Conservation (phyloP, 2,888 invertebrate genomes). For the Diploptera punctata region DNA sequence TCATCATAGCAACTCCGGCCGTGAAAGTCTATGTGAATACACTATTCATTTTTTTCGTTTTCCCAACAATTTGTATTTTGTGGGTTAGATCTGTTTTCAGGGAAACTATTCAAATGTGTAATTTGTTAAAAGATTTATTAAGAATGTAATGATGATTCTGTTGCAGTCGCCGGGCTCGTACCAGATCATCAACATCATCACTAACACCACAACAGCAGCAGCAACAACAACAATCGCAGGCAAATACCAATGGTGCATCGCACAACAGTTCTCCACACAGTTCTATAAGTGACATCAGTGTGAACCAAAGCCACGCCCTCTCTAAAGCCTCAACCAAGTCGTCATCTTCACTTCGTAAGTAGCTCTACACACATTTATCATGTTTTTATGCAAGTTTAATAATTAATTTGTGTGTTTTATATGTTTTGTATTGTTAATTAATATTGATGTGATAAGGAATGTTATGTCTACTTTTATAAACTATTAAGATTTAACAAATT, state of each 20-base stretch:
- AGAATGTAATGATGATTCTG: not conserved
- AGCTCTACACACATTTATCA: constrained; percentile 21
- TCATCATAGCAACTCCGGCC: too few relatives aligned
- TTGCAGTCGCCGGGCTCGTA: constrained; percentile 7
- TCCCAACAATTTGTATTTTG: too few relatives aligned
- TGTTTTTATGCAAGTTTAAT: too few relatives aligned
- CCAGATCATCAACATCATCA: not conserved
- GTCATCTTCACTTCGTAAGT: constrained; percentile 42
- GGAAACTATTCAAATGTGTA: too few relatives aligned
- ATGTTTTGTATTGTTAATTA: too few relatives aligned
- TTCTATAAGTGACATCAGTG: constrained; percentile 49
- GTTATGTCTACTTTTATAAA: too few relatives aligned
- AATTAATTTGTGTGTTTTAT: too few relatives aligned
- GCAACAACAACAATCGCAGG: constrained; percentile 42
- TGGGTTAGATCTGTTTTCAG: too few relatives aligned
- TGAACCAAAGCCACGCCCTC: not conserved
- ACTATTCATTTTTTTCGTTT: too few relatives aligned
- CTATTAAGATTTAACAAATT: too few relatives aligned
- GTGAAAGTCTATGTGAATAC: too few relatives aligned
- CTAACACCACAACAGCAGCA: constrained; percentile 45
- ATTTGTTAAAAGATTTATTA: not conserved
- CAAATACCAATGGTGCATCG: not conserved
- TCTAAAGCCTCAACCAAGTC: constrained; percentile 32
- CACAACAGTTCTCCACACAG: constrained; percentile 48
- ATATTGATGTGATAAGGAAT: too few relatives aligned